Conservation (phyloP, 2,797 vertebrate species). For the Acrocephalus scirpaceus region DNA sequence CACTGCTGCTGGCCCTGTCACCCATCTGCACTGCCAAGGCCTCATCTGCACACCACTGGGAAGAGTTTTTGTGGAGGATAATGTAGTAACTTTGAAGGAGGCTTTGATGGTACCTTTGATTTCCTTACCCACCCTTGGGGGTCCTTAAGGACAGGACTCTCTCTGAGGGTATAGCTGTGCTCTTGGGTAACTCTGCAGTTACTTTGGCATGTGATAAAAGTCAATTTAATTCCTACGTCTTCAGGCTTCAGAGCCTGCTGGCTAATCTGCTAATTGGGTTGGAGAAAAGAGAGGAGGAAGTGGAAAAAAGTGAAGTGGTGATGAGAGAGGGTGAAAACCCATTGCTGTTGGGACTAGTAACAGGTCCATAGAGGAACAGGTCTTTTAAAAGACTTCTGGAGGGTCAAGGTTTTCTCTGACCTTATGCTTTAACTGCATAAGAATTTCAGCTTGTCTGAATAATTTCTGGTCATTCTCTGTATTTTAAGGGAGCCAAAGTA, state of each 20-base stretch:
- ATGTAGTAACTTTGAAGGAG: neutral
- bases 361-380: neutral
- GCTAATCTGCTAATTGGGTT: constrained; percentile 56
- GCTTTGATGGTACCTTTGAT: constrained; percentile 33
- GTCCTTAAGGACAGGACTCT: neutral
- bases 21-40: neutral
- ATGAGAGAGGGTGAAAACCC: neutral
- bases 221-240: constrained; percentile 55
- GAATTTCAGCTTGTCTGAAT: neutral
- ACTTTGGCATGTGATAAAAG: constrained; percentile 41
- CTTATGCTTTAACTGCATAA: neutral
- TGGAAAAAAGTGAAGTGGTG: neutral
- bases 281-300: neutral
- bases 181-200: constrained; percentile 23
- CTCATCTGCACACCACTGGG: neutral
- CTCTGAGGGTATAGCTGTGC: neutral
- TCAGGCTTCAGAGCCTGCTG: constrained; percentile 26
- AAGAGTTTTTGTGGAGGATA: neutral
- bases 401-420: constrained; percentile 13
- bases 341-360: neutral
- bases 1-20: neutral
- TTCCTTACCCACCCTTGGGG: neutral
- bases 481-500: neutral
- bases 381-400: constrained; percentile 18
- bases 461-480: neutral